Evolutionary conservation across 1,140 invertebrate species (phyloP), one percentile per base, ranked within the genome.

Genomic region (Bilobella aurantiaca): DNA sequence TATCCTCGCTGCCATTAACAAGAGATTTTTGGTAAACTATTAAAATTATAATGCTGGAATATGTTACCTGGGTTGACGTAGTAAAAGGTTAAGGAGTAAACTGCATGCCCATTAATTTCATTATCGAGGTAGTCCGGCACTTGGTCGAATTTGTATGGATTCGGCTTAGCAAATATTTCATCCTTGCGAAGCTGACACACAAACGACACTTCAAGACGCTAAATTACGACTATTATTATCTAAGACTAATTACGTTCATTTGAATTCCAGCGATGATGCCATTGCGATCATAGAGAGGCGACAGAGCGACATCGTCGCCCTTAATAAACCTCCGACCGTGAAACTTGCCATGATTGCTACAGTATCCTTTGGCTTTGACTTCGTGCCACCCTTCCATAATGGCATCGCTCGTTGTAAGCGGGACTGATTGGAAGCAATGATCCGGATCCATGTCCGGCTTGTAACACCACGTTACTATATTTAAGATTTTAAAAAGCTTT

Each of bases 181-280:
- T 29, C 27, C 28, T 62, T 62, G 12, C 37, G 23, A 25, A 58
- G 8, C 57, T 58, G n/a, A n/a, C n/a, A n/a, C n/a, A n/a, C n/a
- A n/a, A n/a, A n/a, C n/a, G n/a, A n/a, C n/a, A n/a, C n/a, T n/a
- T n/a, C n/a, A n/a, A n/a, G n/a, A n/a, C n/a, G n/a, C n/a, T n/a
- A n/a, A n/a, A n/a, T n/a, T n/a, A n/a, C n/a, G n/a, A n/a, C n/a
- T n/a, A n/a, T n/a, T n/a, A n/a, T n/a, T n/a, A n/a, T n/a, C n/a
- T n/a, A n/a, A n/a, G n/a, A n/a, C n/a, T n/a, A n/a, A n/a, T 61
- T 58, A 68, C 67, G 18, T 56, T 61, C 31, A 53, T 60, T 31
- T 66, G 64, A 27, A 69, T 63, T 53, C 68, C 68, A 23, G 64
- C 62, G 32, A 69, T 64, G 8, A 64, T 49, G 12, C 68, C 68